Evolutionary conservation across 2,797 vertebrate genomes (phyloP), one percentile per base, ranked within the genome.

Genomic region (Gallinago solitaria): DNA sequence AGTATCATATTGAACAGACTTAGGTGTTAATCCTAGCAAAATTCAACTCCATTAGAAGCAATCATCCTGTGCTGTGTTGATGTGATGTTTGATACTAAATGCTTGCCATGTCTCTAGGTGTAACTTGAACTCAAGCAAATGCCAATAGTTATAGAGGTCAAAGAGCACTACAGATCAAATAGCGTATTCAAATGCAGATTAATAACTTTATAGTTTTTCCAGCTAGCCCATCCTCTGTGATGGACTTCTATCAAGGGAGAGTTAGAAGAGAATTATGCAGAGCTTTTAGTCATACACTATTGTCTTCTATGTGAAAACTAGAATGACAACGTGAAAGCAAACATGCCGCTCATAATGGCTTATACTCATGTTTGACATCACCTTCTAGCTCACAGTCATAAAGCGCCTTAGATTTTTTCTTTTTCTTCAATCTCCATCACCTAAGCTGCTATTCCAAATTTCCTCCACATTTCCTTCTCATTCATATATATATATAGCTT

Each of bases 401-500:
- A 76, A 19, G 14, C 20, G 35, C 23, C n/a, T 12, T 8, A 24
- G 23, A 16, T 13, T 39, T 39, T 60, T 63, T 60, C 24, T 65
- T 56, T 11, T 56, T 45, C 14, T 67, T 61, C 39, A 41, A 19
- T 59, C 8, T 67, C 48, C 35, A 60, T 11, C 9, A 5, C 14
- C 12, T 11, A 63, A 47, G 9, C 4, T 5, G 4, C 28, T 68
- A 16, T 32, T n/a, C 47, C 0, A 0, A 24, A 20, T 51, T 89
- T 87, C 43, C 50, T 82, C 16, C 27, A 12, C 23, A 15, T 43
- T 59, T 87, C 82, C 51, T 65, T 78, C 27, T 71, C 19, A 15
- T 41, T 63, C 30, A 33, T 24, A 12, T 0, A 2, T 25, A 33
- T 24, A 12, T 0, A 2, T 25, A 74, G 14, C 11, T 74, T 39